These are phyloP conservation scores for Xenentodon cancila DNA, from an alignment of 2,797 vertebrate species.

Conservation along the genomic window DNA sequence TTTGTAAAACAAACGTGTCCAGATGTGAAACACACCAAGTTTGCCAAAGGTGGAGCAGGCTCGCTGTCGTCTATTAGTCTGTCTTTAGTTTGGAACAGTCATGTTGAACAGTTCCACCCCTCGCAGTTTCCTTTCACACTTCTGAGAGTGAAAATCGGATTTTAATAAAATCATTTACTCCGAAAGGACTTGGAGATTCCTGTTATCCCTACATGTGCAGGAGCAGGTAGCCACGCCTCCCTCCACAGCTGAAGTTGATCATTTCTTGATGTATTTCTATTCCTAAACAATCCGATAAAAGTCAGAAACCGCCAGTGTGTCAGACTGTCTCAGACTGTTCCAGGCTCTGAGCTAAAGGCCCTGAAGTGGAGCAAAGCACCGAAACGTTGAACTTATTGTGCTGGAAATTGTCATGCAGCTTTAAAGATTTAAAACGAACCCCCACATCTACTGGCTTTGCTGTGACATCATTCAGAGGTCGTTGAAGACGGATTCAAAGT, in stretches of 20 bases:
- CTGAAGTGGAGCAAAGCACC: too few relatives aligned
- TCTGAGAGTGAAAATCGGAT: background rate
- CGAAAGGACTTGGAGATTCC: background rate
- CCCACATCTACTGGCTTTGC: too few relatives aligned
- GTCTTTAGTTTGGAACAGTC: constrained; percentile 11
- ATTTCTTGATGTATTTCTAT: background rate
- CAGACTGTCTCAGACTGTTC: too few relatives aligned
- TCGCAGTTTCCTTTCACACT: constrained; percentile 3
- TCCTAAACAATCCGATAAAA: constrained; percentile 5
- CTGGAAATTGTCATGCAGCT: too few relatives aligned
- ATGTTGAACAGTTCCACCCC: background rate
- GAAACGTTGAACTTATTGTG: too few relatives aligned
- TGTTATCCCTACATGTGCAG: background rate
- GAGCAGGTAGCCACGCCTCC: constrained; percentile 10
- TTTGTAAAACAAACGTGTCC: background rate
- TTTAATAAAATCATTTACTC: constrained; percentile 7
- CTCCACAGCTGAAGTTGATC: background rate
- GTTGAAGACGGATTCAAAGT: too few relatives aligned
- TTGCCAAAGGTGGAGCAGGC: constrained; percentile 3
- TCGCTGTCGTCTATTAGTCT: background rate
- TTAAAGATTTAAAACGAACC: too few relatives aligned
- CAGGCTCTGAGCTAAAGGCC: too few relatives aligned
- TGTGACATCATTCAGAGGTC: too few relatives aligned
- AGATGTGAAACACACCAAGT: constrained; percentile 9
- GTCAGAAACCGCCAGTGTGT: background rate